Conservation (phyloP, 2,797 vertebrate species). For the Sylvia borin region DNA sequence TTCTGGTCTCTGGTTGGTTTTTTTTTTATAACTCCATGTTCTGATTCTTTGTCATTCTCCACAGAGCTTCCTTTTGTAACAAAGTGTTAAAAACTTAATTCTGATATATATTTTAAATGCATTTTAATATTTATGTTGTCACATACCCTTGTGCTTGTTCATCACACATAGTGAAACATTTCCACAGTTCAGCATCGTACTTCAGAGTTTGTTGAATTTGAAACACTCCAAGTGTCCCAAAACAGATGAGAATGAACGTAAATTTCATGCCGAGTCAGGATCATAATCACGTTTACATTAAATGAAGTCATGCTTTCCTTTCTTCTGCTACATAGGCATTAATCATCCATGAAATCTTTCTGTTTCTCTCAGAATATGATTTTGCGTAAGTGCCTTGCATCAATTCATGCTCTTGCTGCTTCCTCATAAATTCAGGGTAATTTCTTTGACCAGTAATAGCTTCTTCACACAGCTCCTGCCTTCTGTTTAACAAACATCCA, state of each 20-base stretch:
- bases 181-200: background rate
- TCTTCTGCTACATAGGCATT: background rate
- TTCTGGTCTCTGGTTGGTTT: background rate
- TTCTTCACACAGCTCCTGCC: background rate
- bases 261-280: conserved; percentile 15
- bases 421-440: conserved; percentile 1
- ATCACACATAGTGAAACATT: background rate
- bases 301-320: background rate
- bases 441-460: conserved; percentile 11
- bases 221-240: background rate
- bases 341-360: conserved; percentile 11
- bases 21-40: background rate
- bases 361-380: background rate
- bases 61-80: background rate
- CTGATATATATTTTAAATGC: background rate
- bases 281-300: conserved; percentile 16
- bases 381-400: background rate
- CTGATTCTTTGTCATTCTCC: background rate
- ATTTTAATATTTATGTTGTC: background rate
- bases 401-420: background rate
- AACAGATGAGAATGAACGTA: background rate
- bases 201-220: background rate
- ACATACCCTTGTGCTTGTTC: background rate
- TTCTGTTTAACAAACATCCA: background rate
- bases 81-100: background rate